These are phyloP conservation scores for Eupristina koningsbergeri DNA, from an alignment of 1,140 invertebrate genomes.

Conservation along the genomic window DNA sequence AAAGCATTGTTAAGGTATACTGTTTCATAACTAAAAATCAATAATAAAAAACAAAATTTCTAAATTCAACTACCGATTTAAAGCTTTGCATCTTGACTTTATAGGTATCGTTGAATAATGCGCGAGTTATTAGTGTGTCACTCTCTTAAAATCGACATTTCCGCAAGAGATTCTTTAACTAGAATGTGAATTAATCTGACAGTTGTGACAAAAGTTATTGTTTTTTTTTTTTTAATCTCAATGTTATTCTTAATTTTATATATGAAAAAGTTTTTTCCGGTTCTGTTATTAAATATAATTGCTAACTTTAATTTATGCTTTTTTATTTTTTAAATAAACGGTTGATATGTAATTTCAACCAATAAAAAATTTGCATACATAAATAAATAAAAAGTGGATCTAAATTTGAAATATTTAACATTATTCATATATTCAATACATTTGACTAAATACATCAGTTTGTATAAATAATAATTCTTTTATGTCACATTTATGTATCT, in stretches of 20 bases:
- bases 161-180: neutral
- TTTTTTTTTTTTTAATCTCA: constrained; percentile 10
- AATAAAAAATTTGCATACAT: neutral
- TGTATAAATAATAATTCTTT: neutral
- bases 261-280: neutral
- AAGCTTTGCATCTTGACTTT: neutral
- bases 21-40: constrained; percentile 9
- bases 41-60: constrained; percentile 11
- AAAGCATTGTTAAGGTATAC: neutral
- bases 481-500: neutral
- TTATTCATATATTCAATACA: neutral
- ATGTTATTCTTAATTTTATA: neutral
- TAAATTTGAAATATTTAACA: neutral
- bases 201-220: constrained; percentile 15
- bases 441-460: neutral
- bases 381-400: neutral
- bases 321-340: neutral
- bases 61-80: neutral
- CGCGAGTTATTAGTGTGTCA: constrained; percentile 1
- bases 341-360: neutral
- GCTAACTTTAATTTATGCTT: neutral
- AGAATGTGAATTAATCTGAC: neutral
- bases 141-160: constrained; percentile 18
- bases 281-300: neutral
- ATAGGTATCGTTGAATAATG: constrained; percentile 15